Evolutionary conservation across 2,113 vertebrate species (phyloP).

Genomic region (Poicephalus gulielmi): DNA sequence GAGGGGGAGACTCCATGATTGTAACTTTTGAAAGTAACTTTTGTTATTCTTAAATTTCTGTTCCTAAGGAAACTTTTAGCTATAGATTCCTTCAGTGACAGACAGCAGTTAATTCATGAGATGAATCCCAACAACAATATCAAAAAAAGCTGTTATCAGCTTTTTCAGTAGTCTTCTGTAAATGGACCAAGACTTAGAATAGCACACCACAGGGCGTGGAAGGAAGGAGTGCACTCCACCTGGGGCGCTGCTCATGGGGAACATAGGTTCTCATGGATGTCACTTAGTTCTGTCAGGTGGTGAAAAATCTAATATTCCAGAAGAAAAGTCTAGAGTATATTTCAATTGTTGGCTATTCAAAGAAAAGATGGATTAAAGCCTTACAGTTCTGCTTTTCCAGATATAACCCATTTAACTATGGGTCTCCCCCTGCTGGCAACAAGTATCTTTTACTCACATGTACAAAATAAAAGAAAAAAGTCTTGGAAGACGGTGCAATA

Average conservation of each 20-base stretch:
- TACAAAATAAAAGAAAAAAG: background rate
- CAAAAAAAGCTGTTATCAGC: background rate
- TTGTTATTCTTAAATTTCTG: background rate
- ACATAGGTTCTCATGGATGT: background rate
- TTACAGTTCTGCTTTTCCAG: background rate
- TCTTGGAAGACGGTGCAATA: background rate
- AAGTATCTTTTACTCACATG: background rate
- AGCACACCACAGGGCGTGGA: no score
- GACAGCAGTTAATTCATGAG: background rate
- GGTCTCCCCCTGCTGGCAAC: background rate
- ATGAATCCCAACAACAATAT: background rate
- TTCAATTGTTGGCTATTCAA: background rate
- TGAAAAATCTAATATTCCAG: background rate
- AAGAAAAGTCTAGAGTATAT: background rate
- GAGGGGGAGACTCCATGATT: no score
- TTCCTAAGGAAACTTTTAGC: background rate
- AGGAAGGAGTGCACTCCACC: background rate
- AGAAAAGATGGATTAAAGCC: background rate
- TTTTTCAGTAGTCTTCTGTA: background rate
- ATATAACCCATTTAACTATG: background rate
- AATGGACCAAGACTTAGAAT: background rate
- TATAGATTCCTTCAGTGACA: background rate
- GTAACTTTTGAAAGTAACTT: no score
- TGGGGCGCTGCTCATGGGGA: rapidly evolving
- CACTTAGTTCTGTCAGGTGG: background rate